These are phyloP conservation scores for Pachyseris speciosa DNA, from an alignment of 64 coral and sea anemone species.

Conservation along the genomic window DNA sequence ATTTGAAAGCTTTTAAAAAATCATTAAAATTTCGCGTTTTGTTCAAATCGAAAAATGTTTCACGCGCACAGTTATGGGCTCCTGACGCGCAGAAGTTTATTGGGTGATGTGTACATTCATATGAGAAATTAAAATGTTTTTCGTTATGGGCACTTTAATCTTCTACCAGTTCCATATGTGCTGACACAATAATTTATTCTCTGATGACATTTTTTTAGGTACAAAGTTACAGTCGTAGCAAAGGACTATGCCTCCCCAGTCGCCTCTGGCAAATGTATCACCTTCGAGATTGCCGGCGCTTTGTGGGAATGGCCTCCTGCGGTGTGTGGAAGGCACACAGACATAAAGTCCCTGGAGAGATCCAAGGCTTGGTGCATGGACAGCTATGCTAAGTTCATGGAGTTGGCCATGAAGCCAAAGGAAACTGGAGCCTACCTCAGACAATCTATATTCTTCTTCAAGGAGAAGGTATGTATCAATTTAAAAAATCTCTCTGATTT, in stretches of 20 bases:
- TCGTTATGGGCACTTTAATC: too few species aligned
- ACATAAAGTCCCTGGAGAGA: slow-evolving; percentile 35
- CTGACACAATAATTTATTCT: too few species aligned
- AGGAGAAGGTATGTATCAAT: background rate
- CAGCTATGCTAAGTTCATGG: slow-evolving; percentile 39
- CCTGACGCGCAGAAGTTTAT: too few species aligned
- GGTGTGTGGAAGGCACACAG: slow-evolving; percentile 34
- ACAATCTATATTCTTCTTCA: slow-evolving; percentile 42
- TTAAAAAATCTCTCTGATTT: background rate
- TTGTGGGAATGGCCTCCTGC: slow-evolving; percentile 42
- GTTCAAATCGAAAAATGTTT: too few species aligned
- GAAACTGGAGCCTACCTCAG: slow-evolving; percentile 52
- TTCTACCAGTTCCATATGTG: background rate
- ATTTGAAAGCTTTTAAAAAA: too few species aligned
- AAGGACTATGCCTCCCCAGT: slow-evolving; percentile 2
- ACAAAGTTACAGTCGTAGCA: background rate
- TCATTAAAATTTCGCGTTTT: too few species aligned
- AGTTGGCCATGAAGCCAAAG: slow-evolving; percentile 37
- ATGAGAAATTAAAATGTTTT: too few species aligned
- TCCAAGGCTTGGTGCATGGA: slow-evolving; percentile 47
- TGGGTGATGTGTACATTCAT: too few species aligned
- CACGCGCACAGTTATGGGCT: too few species aligned
- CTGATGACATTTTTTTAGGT: background rate
- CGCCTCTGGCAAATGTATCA: slow-evolving; percentile 25
- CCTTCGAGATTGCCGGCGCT: slow-evolving; percentile 34